These are phyloP conservation scores for Bradypus variegatus DNA, from an alignment of 2,797 vertebrate genomes.

Conservation along the genomic window DNA sequence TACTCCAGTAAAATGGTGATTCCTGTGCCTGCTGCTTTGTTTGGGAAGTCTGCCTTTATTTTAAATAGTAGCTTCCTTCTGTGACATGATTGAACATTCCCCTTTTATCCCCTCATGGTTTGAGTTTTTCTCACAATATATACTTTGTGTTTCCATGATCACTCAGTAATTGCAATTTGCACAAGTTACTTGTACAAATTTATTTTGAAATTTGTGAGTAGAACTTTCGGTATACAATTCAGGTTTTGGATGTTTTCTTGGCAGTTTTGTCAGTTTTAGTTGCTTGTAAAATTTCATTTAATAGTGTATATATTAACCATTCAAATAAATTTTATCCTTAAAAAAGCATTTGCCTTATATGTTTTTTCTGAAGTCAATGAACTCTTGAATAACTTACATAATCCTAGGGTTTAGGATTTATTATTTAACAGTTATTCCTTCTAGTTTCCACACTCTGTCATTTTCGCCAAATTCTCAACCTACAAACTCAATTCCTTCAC, in stretches of 20 bases:
- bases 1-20: background rate
- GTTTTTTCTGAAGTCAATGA: background rate
- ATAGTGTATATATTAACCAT: background rate
- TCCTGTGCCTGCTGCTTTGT: background rate
- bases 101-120: background rate
- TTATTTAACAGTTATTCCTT: background rate
- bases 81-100: background rate
- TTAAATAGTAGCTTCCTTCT: background rate
- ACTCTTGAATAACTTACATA: background rate
- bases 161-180: conserved; percentile 22
- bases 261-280: background rate
- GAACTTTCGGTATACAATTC: background rate
- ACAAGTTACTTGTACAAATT: background rate
- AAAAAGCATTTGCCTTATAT: conserved; percentile 8
- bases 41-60: background rate
- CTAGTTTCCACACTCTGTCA: background rate
- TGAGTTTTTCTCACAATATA: background rate
- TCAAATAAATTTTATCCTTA: conserved; percentile 44
- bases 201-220: conserved; percentile 26
- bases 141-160: background rate
- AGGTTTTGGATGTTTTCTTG: background rate
- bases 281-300: conserved; percentile 31
- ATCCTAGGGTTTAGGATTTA: background rate
- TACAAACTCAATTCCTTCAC: background rate
- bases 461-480: background rate